These are phyloP conservation scores for Sinella curviseta DNA, from an alignment of 1,140 invertebrate species.

Conservation along the genomic window DNA sequence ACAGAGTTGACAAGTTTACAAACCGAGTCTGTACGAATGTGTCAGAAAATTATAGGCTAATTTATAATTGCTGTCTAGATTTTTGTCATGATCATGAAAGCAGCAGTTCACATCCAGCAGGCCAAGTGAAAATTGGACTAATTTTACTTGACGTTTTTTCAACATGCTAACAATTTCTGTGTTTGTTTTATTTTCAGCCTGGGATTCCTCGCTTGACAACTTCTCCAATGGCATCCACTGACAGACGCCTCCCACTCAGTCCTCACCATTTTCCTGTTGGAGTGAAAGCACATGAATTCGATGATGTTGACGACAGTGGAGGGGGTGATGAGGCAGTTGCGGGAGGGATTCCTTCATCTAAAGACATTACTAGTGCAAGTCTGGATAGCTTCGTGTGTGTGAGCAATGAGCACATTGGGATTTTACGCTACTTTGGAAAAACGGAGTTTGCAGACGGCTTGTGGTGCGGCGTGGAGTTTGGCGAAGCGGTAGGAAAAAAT, in stretches of 20 bases:
- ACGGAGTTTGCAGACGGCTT: slow-evolving; percentile 62
- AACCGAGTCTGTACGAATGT: too few relatives aligned
- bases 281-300: background rate
- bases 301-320: background rate
- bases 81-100: too few relatives aligned
- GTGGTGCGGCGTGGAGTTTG: slow-evolving; percentile 67
- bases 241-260: slow-evolving; percentile 11
- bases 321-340: slow-evolving; percentile 50
- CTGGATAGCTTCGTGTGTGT: slow-evolving; percentile 61
- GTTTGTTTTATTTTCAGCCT: background rate
- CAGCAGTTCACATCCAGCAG: too few relatives aligned
- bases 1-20: too few relatives aligned
- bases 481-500: slow-evolving; percentile 63
- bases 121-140: background rate
- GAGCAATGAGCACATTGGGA: slow-evolving; percentile 58
- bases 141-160: too few relatives aligned
- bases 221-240: slow-evolving; percentile 19
- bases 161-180: background rate
- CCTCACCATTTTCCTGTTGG: slow-evolving; percentile 28
- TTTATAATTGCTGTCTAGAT: too few relatives aligned
- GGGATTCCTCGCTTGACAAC: slow-evolving; percentile 1
- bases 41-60: too few relatives aligned
- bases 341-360: slow-evolving; percentile 48
- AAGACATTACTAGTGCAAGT: slow-evolving; percentile 45
- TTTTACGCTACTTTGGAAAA: slow-evolving; percentile 61